Base-by-base conservation (phyloP, 2,113 vertebrate genomes). In the Ageneiosus marmoratus region DNA sequence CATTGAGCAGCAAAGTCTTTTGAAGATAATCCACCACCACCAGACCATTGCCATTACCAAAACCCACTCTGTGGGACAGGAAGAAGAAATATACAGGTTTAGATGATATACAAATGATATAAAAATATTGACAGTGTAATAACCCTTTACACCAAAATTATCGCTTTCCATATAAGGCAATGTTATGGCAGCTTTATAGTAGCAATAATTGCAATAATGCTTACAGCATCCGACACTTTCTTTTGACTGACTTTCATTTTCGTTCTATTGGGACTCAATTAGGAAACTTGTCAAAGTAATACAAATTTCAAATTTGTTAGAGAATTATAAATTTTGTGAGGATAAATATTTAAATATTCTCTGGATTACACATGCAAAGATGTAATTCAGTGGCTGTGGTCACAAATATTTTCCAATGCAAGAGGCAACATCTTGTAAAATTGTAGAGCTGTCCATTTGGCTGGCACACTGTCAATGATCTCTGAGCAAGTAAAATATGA, bases 1-100 rank as follows among this genome's bases (percentile, higher is more conserved):
- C 94, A 92, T 97, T 98, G 83, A 99, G 94, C 1, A 99, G 94
- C 22, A 98, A 93, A 20, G 96, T 94, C 90, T 98, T 98, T 95
- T 99, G 98, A 81, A 99, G 93, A 91, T 98, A 99, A 94, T 99
- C 97, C 83, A 98, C 96, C 91, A 99, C 95, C 0, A 96, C 97
- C 86, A 99, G 95, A 75, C 98, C 98, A 29, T 94, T 96, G 81
- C 95, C 97, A 89, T 98, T 99, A 77, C 98, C 97, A 90, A 99
- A 98, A 93, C 96, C 98, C 91, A 99, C 97, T 84, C 98, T 99
- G 88, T 80, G 86, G 76, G 34, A 86, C 24, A 85, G 48, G 11
- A 60, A 50, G 41, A 41, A 60, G 29, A 73, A 22, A 74, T 55
- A 24, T 24, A 78, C 18, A 48, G 8, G 20, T 46, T 34, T 0